Evolutionary conservation across 2,113 vertebrate species (phyloP).

Genomic region (Seriola aureovittata): DNA sequence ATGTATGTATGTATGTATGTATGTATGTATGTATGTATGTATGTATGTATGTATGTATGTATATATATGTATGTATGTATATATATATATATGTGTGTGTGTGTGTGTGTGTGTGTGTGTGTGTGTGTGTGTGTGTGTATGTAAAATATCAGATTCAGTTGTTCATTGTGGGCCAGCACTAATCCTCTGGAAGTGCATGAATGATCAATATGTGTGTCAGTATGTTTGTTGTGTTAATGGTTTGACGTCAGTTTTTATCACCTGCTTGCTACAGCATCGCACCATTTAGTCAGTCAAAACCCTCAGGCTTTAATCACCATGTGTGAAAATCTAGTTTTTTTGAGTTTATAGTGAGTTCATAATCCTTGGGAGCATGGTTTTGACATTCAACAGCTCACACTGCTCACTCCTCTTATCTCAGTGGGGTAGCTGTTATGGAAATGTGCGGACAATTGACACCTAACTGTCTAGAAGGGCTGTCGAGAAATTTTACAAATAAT

Average conservation of each 20-base stretch:
- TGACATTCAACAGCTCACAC: constrained; percentile 4
- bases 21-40: too few relatives aligned
- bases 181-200: too few relatives aligned
- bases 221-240: neutral
- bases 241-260: neutral
- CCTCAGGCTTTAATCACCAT: neutral
- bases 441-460: constrained; percentile 1
- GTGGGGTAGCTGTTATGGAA: constrained; percentile 26
- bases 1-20: too few relatives aligned
- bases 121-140: too few relatives aligned
- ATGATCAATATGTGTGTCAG: too few relatives aligned
- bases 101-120: too few relatives aligned
- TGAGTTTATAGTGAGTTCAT: neutral
- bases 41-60: too few relatives aligned
- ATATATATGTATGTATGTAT: too few relatives aligned
- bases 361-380: neutral
- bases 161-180: too few relatives aligned
- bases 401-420: neutral
- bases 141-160: too few relatives aligned
- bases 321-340: neutral
- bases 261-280: neutral
- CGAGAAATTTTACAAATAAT: constrained; percentile 5
- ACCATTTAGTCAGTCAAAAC: neutral
- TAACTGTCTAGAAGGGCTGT: constrained; percentile 16
- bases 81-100: too few relatives aligned